Conservation (phyloP, 2,888 invertebrate genomes). For the Machimus rusticus region DNA sequence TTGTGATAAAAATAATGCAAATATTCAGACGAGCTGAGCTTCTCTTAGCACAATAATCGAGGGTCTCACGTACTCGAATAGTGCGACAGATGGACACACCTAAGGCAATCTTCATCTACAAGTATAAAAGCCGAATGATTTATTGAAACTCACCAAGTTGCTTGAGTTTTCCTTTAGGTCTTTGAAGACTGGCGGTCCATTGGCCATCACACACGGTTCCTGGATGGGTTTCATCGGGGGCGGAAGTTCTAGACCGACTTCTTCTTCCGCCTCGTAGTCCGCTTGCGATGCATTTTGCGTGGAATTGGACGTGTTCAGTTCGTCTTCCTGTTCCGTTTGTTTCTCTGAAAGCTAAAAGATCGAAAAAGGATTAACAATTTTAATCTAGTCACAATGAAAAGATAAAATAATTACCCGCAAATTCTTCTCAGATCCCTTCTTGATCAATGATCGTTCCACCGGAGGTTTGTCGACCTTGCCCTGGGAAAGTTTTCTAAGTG, state of each 20-base stretch:
- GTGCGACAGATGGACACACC: not conserved
- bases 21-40: not conserved
- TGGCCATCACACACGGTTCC: constrained; percentile 65
- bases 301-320: constrained; percentile 51
- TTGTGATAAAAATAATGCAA: constrained; percentile 22
- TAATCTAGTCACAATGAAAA: not conserved
- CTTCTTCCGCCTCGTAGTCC: constrained; percentile 72
- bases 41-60: not conserved
- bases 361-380: constrained; percentile 30
- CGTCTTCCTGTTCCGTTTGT: constrained; percentile 62
- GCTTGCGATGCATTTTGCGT: constrained; percentile 52
- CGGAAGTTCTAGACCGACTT: constrained; percentile 83
- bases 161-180: constrained; percentile 67
- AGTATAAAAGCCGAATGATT: not conserved
- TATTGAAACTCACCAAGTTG: constrained; percentile 66
- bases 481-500: constrained; percentile 87
- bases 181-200: constrained; percentile 62
- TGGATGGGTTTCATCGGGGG: constrained; percentile 97
- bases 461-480: constrained; percentile 81
- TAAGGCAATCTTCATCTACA: not conserved
- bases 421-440: constrained; percentile 83
- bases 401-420: constrained; percentile 70
- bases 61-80: not conserved
- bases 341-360: constrained; percentile 55
- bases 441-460: constrained; percentile 72